A percentile compares a stretch with the other conserved stretches of the same genome.
Conservation (phyloP, 2,888 invertebrate genomes). For the Unio delphinus region DNA sequence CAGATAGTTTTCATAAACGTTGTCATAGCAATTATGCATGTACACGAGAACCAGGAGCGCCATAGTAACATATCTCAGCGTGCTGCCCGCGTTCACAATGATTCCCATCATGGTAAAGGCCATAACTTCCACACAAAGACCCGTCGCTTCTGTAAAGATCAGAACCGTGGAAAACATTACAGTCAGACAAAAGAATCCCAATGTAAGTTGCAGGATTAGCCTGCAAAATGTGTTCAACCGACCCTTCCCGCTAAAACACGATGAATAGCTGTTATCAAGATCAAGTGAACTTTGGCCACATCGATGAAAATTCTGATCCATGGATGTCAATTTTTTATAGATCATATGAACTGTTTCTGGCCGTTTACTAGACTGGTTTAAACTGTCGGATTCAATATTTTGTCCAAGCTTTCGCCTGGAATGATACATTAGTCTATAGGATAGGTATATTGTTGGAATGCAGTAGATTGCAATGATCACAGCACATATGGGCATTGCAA, state of each 20-base stretch:
- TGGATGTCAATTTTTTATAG: slow-evolving; percentile 40
- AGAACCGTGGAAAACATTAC: slow-evolving; percentile 55
- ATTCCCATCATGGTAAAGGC: slow-evolving; percentile 69
- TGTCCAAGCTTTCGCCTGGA: slow-evolving; percentile 49
- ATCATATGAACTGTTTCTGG: slow-evolving; percentile 36
- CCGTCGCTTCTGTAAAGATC: slow-evolving; percentile 63
- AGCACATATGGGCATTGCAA: slow-evolving; percentile 53
- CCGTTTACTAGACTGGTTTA: slow-evolving; percentile 33
- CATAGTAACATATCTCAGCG: slow-evolving; percentile 65
- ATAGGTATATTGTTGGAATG: slow-evolving; percentile 63
- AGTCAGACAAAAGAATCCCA: slow-evolving; percentile 50
- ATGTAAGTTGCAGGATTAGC: slow-evolving; percentile 36
- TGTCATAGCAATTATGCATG: slow-evolving; percentile 69
- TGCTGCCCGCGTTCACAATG: slow-evolving; percentile 65
- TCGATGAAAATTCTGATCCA: slow-evolving; percentile 46
- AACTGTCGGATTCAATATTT: slow-evolving; percentile 18
- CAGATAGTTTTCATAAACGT: slow-evolving; percentile 68
- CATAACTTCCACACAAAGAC: slow-evolving; percentile 62
- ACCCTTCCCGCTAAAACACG: slow-evolving; percentile 39
- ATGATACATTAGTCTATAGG: slow-evolving; percentile 62
- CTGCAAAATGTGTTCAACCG: slow-evolving; percentile 24
- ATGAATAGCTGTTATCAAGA: slow-evolving; percentile 40
- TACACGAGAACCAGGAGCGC: slow-evolving; percentile 65
- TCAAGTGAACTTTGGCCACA: slow-evolving; percentile 11
- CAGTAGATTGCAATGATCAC: slow-evolving; percentile 59